Percentiles rank a stretch among this genome's conserved stretches.
Conservation (phyloP, 2,113 vertebrate genomes). For the Nycticryphes semicollaris region DNA sequence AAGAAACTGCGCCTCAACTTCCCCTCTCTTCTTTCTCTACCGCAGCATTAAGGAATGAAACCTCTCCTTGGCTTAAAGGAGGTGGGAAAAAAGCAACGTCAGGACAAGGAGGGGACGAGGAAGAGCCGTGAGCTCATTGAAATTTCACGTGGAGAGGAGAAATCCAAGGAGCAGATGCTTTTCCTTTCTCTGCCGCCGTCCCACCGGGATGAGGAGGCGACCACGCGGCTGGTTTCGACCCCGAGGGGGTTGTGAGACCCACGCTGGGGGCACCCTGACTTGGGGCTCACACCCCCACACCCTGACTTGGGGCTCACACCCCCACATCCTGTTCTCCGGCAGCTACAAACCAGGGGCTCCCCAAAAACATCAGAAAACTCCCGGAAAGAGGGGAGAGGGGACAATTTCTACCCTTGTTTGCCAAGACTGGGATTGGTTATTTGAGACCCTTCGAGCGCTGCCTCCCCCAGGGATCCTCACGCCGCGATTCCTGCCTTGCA, state of each 20-base stretch:
- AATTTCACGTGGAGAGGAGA: background rate
- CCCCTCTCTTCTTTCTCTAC: background rate
- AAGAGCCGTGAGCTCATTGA: background rate
- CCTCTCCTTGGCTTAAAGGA: background rate
- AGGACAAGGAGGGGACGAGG: background rate
- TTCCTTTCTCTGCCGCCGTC: background rate
- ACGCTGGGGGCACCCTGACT: background rate
- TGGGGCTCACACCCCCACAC: too few species aligned
- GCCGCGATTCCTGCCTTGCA: background rate
- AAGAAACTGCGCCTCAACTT: background rate
- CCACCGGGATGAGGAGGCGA: background rate
- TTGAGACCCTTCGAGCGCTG: background rate
- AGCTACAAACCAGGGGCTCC: background rate
- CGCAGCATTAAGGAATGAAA: background rate
- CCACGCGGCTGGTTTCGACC: background rate
- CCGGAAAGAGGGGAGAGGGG: background rate
- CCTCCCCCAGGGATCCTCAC: background rate
- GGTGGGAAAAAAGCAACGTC: background rate
- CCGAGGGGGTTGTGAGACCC: background rate
- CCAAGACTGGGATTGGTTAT: background rate
- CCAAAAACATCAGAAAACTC: background rate
- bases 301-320: too few species aligned
- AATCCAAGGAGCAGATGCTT: rapidly evolving
- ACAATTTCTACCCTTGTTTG: background rate
- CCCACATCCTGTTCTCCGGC: background rate